Evolutionary conservation across 2,113 vertebrate species (phyloP), one percentile per base, ranked within the genome.

Genomic region (Macquaria australasica): DNA sequence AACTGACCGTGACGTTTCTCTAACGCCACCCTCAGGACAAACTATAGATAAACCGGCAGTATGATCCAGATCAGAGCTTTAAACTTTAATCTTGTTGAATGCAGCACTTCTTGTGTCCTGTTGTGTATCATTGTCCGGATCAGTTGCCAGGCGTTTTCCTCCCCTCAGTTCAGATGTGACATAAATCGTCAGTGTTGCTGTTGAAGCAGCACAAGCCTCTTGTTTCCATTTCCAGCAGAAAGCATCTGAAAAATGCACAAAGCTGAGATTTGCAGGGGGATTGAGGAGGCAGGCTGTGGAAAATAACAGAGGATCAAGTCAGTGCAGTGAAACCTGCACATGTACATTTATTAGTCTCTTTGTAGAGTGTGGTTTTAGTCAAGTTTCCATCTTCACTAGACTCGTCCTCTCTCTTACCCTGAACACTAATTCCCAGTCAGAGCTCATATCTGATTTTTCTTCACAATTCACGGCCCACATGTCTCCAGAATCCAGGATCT

Each of bases 221-320:
- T 48, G 45, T 66, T 79, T 87, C 56, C 63, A 3, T 73, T 80
- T 88, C 59, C 79, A 83, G 14, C 50, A 60, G 71, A 31, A 83
- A 85, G 68, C 64, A 87, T 59, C 3, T 88, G 70, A 84, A 84
- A 85, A 75, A 77, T 89, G 81, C 72, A 79, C 51, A 81, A 84
- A 83, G 81, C 71, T 77, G 69, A 81, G 79, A 66, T 87, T 84
- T 79, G 9, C 34, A 58, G 73, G 56, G 28, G 73, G 68, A 23
- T 77, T 68, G 55, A 5, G 67, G 66, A 50, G 68, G 55, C 41
- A 45, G 63, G 28, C 60, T 12, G 41, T 79, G 79, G 75, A 63
- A 86, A 83, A 75, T 63, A 81, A 51, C 50, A 62, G 8, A 48
- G 85, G 50, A 77, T 79, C 51, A 68, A 73, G 34, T 68, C 60